A percentile compares a stretch with the other conserved stretches of the same genome.
Evolutionary conservation across 2,888 invertebrate genomes (phyloP).

Genomic region (Hydroisotoma schaefferi): DNA sequence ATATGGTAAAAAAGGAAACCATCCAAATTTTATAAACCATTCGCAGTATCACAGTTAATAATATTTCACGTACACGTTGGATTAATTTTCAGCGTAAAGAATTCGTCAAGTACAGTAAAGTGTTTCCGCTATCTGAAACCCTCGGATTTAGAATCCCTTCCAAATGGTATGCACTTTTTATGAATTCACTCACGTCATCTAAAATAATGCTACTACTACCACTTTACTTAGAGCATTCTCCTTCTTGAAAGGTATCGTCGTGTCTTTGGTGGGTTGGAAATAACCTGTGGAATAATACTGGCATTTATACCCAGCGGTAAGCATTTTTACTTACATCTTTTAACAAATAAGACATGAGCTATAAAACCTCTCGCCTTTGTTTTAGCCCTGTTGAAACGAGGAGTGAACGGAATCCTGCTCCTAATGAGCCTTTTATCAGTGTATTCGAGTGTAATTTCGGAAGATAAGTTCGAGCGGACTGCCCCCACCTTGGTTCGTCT

Average conservation of each 20-base stretch:
- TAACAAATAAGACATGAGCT: not conserved
- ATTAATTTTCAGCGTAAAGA: constrained; percentile 76
- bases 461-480: constrained; percentile 85
- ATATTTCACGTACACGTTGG: too few relatives aligned
- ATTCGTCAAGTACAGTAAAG: constrained; percentile 94
- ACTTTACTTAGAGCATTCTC: too few relatives aligned
- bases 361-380: constrained; percentile 43
- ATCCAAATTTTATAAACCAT: constrained; percentile 49
- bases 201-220: too few relatives aligned
- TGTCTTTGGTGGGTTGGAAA: constrained; percentile 76
- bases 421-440: constrained; percentile 81
- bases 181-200: too few relatives aligned
- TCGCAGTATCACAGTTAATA: too few relatives aligned
- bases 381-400: constrained; percentile 85
- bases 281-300: constrained; percentile 70
- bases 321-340: constrained; percentile 51
- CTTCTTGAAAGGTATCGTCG: too few relatives aligned
- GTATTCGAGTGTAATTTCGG: constrained; percentile 88
- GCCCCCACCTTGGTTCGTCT: constrained; percentile 79
- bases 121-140: constrained; percentile 76
- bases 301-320: constrained; percentile 79
- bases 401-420: constrained; percentile 79
- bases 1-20: constrained; percentile 70
- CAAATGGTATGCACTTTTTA: too few relatives aligned
- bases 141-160: constrained; percentile 84